Evolutionary conservation across 2,888 invertebrate genomes (phyloP).

Genomic region (Cryptophagus acutangulus): DNA sequence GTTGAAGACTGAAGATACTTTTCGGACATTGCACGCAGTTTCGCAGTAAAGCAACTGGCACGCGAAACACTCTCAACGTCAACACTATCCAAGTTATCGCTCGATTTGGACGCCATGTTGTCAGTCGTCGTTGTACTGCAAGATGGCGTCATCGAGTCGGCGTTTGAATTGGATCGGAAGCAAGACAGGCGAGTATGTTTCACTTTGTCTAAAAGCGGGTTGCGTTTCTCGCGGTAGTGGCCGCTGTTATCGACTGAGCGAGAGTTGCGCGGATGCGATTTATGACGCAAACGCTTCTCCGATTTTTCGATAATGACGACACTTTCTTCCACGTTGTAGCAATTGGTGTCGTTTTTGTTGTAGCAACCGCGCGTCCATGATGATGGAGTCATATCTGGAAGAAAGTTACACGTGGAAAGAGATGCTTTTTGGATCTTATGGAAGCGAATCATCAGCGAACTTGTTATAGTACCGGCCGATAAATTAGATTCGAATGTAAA

Average conservation of each 20-base stretch:
- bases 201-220: slow-evolving; percentile 65
- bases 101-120: slow-evolving; percentile 9
- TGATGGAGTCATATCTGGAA: slow-evolving; percentile 60
- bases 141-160: slow-evolving; percentile 48
- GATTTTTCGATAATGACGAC: slow-evolving; percentile 57
- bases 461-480: too few relatives aligned
- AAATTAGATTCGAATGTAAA: too few relatives aligned
- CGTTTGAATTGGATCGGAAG: slow-evolving; percentile 56
- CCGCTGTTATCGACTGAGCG: slow-evolving; percentile 44
- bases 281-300: slow-evolving; percentile 51
- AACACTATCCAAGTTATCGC: slow-evolving; percentile 9
- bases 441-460: slow-evolving; percentile 1
- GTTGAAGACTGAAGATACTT: slow-evolving; percentile 67
- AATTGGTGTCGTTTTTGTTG: slow-evolving; percentile 62
- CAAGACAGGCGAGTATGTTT: slow-evolving; percentile 67
- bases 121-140: slow-evolving; percentile 26
- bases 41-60: slow-evolving; percentile 63
- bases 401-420: not conserved
- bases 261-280: slow-evolving; percentile 50
- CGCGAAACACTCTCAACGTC: slow-evolving; percentile 22
- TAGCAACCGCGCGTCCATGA: slow-evolving; percentile 58
- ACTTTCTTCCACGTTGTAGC: slow-evolving; percentile 62
- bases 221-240: slow-evolving; percentile 60
- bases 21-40: slow-evolving; percentile 68
- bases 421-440: not conserved